These are phyloP conservation scores for Caenorhabditis latens DNA, from an alignment of 1,140 invertebrate species.

Conservation along the genomic window DNA sequence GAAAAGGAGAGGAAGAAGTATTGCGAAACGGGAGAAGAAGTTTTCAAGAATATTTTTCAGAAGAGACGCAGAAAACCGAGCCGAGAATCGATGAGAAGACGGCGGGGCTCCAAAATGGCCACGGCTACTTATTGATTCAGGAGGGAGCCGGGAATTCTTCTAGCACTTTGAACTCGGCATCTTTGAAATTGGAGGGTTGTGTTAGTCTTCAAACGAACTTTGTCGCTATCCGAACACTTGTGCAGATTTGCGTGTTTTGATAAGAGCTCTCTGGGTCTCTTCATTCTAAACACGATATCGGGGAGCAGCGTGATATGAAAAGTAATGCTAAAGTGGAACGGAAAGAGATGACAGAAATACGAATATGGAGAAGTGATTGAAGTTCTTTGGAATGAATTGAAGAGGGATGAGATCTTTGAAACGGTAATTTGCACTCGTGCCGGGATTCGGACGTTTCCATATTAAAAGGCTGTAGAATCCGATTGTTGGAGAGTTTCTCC, in stretches of 20 bases:
- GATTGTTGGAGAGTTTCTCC: too few species aligned
- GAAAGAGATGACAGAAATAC: background rate
- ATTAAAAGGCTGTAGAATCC: too few species aligned
- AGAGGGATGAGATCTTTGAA: too few species aligned
- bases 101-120: background rate
- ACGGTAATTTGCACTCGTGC: too few species aligned
- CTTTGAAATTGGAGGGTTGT: constrained; percentile 2
- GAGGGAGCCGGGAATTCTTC: background rate
- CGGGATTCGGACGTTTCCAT: too few species aligned
- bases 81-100: constrained; percentile 48
- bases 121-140: constrained; percentile 52
- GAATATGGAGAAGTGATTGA: too few species aligned
- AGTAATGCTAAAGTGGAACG: constrained; percentile 44
- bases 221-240: background rate
- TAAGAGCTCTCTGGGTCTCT: constrained; percentile 5
- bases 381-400: too few species aligned
- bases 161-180: background rate
- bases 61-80: constrained; percentile 8
- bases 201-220: background rate
- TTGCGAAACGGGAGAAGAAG: constrained; percentile 12
- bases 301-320: background rate
- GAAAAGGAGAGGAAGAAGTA: constrained; percentile 12
- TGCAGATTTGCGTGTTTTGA: constrained; percentile 42
- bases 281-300: background rate
- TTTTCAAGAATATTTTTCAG: constrained; percentile 26